Evolutionary conservation across 2,888 invertebrate genomes (phyloP).

Genomic region (Ellobium chinense): DNA sequence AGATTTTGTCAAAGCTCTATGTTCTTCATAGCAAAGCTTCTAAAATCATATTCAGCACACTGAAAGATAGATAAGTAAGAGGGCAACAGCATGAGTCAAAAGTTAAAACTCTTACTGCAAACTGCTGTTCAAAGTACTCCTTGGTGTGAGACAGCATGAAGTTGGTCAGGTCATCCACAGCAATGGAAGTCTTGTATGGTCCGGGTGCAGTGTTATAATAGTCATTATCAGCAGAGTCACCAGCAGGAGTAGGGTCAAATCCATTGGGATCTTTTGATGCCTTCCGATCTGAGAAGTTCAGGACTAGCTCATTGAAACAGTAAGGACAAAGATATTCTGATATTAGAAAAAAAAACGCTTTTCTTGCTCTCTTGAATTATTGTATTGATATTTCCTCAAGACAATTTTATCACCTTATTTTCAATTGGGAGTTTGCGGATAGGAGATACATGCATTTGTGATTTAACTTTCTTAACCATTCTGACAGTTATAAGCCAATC

Average conservation of each 20-base stretch:
- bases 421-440: too few species aligned
- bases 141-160: neutral
- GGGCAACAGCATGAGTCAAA: neutral
- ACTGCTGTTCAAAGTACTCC: neutral
- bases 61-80: too few species aligned
- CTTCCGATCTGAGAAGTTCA: neutral
- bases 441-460: too few species aligned
- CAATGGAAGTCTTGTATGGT: neutral
- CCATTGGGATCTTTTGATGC: neutral
- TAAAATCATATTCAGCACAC: too few species aligned
- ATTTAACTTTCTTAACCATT: too few species aligned
- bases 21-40: too few species aligned
- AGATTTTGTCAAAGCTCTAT: too few species aligned
- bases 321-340: neutral
- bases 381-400: too few species aligned
- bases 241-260: neutral
- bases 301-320: too few species aligned
- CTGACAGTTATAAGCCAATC: too few species aligned
- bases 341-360: neutral
- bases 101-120: neutral
- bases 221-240: neutral
- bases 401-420: too few species aligned
- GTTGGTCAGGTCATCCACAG: neutral
- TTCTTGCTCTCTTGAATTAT: too few species aligned
- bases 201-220: neutral